Evolutionary conservation across 2,113 vertebrate species (phyloP), one percentile per base, ranked within the genome.

Genomic region (Triplophysa dalaica): DNA sequence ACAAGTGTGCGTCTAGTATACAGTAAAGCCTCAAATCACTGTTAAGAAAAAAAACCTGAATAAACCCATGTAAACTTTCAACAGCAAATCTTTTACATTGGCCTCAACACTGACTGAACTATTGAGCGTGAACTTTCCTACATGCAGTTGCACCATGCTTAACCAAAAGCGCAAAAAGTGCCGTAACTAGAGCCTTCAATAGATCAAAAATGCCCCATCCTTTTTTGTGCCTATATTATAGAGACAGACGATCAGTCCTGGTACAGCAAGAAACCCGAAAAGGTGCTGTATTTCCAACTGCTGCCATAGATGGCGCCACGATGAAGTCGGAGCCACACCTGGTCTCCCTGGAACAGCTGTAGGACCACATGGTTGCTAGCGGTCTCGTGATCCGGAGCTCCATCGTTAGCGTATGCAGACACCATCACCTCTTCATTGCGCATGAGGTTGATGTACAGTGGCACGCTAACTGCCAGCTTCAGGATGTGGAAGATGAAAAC

Each of bases 211-310:
- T n/a, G 69, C 22, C 73, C 43, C 7, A 29, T 3, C 26, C 19
- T 61, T 65, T 1, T 26, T 41, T n/a, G 21, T 80, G 78, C 61
- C 75, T 10, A 69, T 70, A 58, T 10, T n/a, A 81, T 78, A 41
- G 13, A 75, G 87, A 83, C 78, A 14, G 22, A 70, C 11, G 80
- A 86, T 98, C 91, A 99, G 88, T 99, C 97, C 89, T 96, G 96
- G 90, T 99, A 99, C 70, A 99, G 94, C 81, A 99, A 92, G 87
- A 98, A 99, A 84, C 98, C 98, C 1, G 98, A 99, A 82, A 99
- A 99, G 9, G 97, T 99, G 84, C 97, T 99, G 33, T 99, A 99
- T 89, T 98, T 99, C 98, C 98, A 99, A 67, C 95, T 98, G 87
- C 98, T 99, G 80, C 98, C 97, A 75, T 99, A 99, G 88, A 99